Evolutionary conservation across 2,113 vertebrate species (phyloP).

Genomic region (Morone saxatilis): DNA sequence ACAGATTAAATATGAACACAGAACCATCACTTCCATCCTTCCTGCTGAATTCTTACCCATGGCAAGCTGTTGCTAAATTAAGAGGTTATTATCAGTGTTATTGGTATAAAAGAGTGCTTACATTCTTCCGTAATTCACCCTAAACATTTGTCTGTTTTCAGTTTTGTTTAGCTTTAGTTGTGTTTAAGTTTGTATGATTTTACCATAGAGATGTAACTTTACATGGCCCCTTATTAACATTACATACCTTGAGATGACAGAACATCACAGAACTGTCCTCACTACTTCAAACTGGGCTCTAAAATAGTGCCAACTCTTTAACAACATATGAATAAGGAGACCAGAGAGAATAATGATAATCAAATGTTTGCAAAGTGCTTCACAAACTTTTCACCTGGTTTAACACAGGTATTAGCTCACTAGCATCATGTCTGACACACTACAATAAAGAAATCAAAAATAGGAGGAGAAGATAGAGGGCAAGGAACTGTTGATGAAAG

Average conservation of each 20-base stretch:
- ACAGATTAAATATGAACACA: slow-evolving; percentile 26
- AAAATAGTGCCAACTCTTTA: slow-evolving; percentile 24
- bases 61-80: background rate
- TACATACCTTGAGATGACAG: background rate
- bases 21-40: background rate
- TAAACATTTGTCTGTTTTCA: background rate
- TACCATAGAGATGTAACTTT: background rate
- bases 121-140: background rate
- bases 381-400: slow-evolving; percentile 20
- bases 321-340: slow-evolving; percentile 13
- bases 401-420: background rate
- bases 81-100: slow-evolving; percentile 1
- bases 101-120: background rate
- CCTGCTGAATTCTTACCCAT: slow-evolving; percentile 1
- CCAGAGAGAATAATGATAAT: slow-evolving; percentile 1
- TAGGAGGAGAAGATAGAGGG: background rate
- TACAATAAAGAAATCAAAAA: slow-evolving; percentile 30
- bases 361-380: slow-evolving; percentile 6
- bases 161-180: background rate
- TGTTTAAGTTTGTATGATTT: too few relatives aligned
- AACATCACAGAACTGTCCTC: background rate
- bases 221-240: background rate
- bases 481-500: background rate
- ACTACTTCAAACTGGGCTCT: background rate
- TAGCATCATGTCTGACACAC: background rate